Conservation (phyloP, 2,797 vertebrate genomes). For the Sebastes oblongus region DNA sequence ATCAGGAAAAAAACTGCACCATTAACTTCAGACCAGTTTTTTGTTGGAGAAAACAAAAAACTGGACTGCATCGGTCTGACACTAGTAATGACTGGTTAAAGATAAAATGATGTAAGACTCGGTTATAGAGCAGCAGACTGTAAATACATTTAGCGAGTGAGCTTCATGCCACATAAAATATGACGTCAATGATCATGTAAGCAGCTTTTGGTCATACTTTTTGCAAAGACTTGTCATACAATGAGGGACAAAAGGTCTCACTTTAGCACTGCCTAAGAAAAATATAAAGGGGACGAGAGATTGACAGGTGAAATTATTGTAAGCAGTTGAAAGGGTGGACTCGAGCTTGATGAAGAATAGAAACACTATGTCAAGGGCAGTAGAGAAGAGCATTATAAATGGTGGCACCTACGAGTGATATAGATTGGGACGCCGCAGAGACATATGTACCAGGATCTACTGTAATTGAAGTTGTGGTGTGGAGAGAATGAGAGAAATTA, state of each 20-base stretch:
- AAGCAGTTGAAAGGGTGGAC: not conserved
- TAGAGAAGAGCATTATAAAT: not conserved
- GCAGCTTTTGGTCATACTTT: not conserved
- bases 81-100: not conserved
- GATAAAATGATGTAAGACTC: not conserved
- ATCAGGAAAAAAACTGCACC: not conserved
- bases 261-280: not conserved
- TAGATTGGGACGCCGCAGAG: not conserved
- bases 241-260: not conserved
- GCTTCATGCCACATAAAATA: not conserved
- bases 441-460: constrained; percentile 8
- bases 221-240: not conserved
- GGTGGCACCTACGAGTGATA: not conserved
- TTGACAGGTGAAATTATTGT: not conserved
- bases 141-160: not conserved
- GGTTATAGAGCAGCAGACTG: not conserved
- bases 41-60: not conserved
- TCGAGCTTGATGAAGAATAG: not conserved
- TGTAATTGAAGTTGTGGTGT: constrained; percentile 36
- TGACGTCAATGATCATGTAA: not conserved
- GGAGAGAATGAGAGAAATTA: constrained; percentile 32
- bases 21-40: not conserved
- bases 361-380: not conserved
- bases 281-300: not conserved
- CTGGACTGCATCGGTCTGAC: not conserved